Evolutionary conservation across 2,113 vertebrate genomes (phyloP).

Genomic region (Aldabrachelys gigantea): DNA sequence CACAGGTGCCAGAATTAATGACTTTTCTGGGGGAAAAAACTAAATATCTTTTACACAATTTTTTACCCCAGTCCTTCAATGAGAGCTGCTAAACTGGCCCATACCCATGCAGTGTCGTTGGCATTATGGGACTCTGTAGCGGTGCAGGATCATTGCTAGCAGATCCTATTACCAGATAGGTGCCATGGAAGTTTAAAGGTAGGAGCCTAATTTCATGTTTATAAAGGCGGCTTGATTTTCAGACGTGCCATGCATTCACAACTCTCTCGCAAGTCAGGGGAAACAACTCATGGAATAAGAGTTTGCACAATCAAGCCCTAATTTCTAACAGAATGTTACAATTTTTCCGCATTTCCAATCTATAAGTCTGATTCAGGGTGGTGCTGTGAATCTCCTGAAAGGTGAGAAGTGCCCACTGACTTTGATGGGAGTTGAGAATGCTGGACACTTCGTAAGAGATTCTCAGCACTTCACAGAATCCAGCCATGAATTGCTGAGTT

Average conservation of each 20-base stretch:
- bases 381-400: background rate
- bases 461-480: background rate
- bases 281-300: background rate
- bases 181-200: background rate
- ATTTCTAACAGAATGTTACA: background rate
- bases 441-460: background rate
- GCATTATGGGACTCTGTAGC: background rate
- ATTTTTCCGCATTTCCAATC: background rate
- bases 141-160: fast-evolving
- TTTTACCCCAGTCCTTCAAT: too few species aligned
- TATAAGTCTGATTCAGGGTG: background rate
- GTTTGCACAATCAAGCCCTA: background rate
- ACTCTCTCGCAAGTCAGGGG: background rate
- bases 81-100: background rate
- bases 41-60: too few species aligned
- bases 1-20: too few species aligned
- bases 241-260: background rate
- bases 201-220: background rate
- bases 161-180: background rate
- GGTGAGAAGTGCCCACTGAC: background rate
- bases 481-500: background rate
- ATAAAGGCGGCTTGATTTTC: background rate
- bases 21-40: too few species aligned
- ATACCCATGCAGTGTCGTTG: background rate
- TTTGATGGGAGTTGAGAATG: background rate